Percentiles rank a stretch among this genome's conserved stretches.
phyloP scores from a whole-genome alignment of 2,797 vertebrate genomes.

The Falco columbarius region DNA sequence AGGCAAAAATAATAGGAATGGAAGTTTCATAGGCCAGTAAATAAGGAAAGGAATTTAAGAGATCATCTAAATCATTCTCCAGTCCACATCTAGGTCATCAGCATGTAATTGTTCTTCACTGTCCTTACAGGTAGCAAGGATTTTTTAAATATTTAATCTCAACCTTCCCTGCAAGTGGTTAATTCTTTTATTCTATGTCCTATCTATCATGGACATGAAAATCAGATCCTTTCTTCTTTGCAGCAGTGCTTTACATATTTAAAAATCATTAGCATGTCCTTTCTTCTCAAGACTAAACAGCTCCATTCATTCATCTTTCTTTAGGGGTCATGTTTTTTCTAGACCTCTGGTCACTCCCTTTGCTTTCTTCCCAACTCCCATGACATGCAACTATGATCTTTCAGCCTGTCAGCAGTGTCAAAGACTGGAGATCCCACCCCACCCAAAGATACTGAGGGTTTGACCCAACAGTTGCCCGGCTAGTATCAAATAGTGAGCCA shows the following conservation, averaged over 20 bases:
- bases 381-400: neutral
- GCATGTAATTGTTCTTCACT: neutral
- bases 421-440: neutral
- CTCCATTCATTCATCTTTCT: slow-evolving; percentile 50
- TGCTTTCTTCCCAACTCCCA: slow-evolving; percentile 30
- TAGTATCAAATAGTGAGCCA: neutral
- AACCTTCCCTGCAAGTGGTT: neutral
- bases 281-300: slow-evolving; percentile 36
- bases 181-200: slow-evolving; percentile 1
- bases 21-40: neutral
- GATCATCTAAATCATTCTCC: neutral
- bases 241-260: slow-evolving; percentile 1
- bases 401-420: slow-evolving; percentile 17
- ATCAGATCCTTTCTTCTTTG: neutral
- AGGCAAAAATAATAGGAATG: neutral
- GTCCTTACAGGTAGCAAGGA: neutral
- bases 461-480: neutral
- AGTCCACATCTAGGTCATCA: neutral
- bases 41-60: neutral
- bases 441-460: neutral
- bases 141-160: neutral
- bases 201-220: neutral
- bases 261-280: slow-evolving; percentile 26
- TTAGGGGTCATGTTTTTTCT: slow-evolving; percentile 59
- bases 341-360: slow-evolving; percentile 35